Base-by-base conservation (phyloP, 2,797 vertebrate genomes). In the Sebastes steindachneri region DNA sequence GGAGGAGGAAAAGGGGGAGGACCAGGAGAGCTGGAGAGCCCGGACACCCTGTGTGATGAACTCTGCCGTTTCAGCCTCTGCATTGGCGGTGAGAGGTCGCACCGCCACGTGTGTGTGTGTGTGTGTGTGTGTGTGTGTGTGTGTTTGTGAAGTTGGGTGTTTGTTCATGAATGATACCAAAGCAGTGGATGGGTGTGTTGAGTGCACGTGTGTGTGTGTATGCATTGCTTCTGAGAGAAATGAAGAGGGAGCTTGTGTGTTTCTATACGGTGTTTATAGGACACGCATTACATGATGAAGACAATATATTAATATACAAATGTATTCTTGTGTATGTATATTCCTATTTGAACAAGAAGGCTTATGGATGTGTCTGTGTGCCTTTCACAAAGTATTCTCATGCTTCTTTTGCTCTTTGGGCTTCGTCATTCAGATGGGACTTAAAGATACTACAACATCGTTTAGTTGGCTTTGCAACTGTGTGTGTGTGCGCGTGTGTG, bases 1-100 rank as follows among this genome's bases (percentile, higher is more conserved):
- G 95, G 93, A 92, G 94, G 82, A 91, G 95, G 88, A 81, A 93
- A 89, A 94, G 92, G 89, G 85, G 96, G 91, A 95, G 95, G 88
- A 92, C 93, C 69, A 77, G 95, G 92, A 82, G 95, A 97, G 67
- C 88, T 90, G 79, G 96, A 96, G 83, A 97, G 94, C 84, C 96
- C 92, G 10, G 95, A 96, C 75, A 96, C 95, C 9, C 76, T 93
- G 76, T 97, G 96, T 77, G 96, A 97, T 15, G 95, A 96, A 85
- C 95, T 97, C 85, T 97, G 97, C 62, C 96, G 78, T 64, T 94
- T 97, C 86, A 96, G 95, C 86, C 95, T 97, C 88, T 97, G 96
- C 91, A 95, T 97, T 3, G 63, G 94, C 21, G 97, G 97, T 97
- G 96, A 97, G 97, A 88, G 70, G 55, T 48, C 31, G 23, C 58